These are phyloP conservation scores for Polyergus mexicanus DNA, from an alignment of 1,140 invertebrate species.

Conservation along the genomic window DNA sequence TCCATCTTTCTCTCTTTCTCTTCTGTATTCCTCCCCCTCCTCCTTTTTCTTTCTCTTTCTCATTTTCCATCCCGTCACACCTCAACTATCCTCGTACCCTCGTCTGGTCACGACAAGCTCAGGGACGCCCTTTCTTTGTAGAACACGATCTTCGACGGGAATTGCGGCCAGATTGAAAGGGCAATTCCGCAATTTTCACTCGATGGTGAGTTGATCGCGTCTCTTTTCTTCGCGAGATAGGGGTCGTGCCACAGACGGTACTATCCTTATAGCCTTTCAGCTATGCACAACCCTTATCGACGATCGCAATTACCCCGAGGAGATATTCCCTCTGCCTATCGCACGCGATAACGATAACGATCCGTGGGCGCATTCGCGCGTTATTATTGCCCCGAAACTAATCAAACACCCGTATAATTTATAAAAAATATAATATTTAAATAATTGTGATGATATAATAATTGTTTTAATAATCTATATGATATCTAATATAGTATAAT, in stretches of 20 bases:
- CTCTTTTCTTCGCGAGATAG: conserved; percentile 51
- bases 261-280: conserved; percentile 31
- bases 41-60: background rate
- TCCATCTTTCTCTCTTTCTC: background rate
- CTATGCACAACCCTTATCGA: conserved; percentile 25
- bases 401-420: background rate
- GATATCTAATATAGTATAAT: background rate
- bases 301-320: conserved; percentile 53
- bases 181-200: conserved; percentile 67
- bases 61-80: conserved; percentile 26
- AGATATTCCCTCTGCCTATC: conserved; percentile 23
- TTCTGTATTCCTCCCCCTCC: too few relatives aligned
- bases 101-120: conserved; percentile 61
- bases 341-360: conserved; percentile 10
- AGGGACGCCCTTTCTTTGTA: conserved; percentile 64
- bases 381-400: background rate
- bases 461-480: background rate
- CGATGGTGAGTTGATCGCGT: conserved; percentile 49
- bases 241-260: background rate
- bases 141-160: conserved; percentile 63
- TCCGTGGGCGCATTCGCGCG: background rate
- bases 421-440: background rate
- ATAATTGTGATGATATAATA: background rate
- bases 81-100: background rate
- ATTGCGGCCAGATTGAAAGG: conserved; percentile 67